A percentile compares a stretch with the other conserved stretches of the same genome.
Evolutionary conservation across 2,797 vertebrate species (phyloP).

Genomic region (Remorina albescens): DNA sequence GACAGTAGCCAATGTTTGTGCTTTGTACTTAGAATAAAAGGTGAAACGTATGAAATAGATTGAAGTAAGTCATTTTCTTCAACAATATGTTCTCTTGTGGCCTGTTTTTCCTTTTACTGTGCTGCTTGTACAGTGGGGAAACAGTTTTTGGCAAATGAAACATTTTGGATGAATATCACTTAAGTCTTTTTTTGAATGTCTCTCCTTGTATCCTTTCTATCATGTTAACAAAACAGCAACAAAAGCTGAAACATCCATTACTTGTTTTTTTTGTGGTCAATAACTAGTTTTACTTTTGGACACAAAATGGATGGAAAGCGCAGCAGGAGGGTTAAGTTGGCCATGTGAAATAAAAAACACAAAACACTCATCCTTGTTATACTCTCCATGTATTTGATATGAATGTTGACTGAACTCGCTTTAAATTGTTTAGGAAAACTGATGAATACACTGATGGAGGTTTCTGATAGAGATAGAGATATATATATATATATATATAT

Average conservation of each 20-base stretch:
- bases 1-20: conserved; percentile 75
- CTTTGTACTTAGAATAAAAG: conserved; percentile 76
- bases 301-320: conserved; percentile 47
- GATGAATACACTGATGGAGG: too few relatives aligned
- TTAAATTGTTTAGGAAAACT: too few relatives aligned
- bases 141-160: conserved; percentile 23
- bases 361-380: too few relatives aligned
- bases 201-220: conserved; percentile 23
- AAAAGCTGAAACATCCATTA: not conserved
- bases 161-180: conserved; percentile 27
- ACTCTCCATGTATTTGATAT: conserved; percentile 18
- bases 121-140: conserved; percentile 15
- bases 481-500: too few relatives aligned
- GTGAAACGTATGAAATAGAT: conserved; percentile 72
- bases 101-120: conserved; percentile 31
- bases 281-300: conserved; percentile 19
- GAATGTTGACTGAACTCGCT: not conserved
- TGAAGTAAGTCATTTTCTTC: conserved; percentile 58
- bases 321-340: conserved; percentile 32
- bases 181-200: not conserved
- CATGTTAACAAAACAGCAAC: conserved; percentile 11
- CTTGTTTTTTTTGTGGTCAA: conserved; percentile 27
- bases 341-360: conserved; percentile 33
- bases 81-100: conserved; percentile 65
- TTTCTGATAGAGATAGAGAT: too few relatives aligned